Evolutionary conservation across 1,140 invertebrate species (phyloP).

Genomic region (Bombus huntii): DNA sequence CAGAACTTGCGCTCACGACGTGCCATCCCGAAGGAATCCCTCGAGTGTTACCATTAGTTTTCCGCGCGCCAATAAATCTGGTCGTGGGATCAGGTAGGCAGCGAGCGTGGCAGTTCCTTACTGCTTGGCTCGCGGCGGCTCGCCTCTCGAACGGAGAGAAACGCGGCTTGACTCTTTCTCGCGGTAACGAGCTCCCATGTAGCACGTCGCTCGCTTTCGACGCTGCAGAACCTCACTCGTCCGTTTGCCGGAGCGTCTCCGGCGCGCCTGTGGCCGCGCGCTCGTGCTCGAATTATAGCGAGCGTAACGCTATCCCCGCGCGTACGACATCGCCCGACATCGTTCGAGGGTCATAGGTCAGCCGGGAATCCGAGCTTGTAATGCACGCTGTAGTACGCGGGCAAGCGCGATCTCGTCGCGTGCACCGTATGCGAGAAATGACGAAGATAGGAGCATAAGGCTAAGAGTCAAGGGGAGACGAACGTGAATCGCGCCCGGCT

Average conservation of each 20-base stretch:
- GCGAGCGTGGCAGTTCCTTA: constrained; percentile 71
- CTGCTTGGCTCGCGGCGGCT: constrained; percentile 60
- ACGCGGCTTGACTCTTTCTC: constrained; percentile 45
- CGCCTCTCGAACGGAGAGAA: constrained; percentile 28
- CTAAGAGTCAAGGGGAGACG: background rate
- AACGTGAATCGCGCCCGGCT: background rate
- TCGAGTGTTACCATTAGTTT: constrained; percentile 74
- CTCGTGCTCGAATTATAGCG: constrained; percentile 64
- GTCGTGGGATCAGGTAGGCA: constrained; percentile 69
- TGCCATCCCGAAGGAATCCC: constrained; percentile 25
- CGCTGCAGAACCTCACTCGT: constrained; percentile 56
- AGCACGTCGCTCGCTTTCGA: constrained; percentile 77
- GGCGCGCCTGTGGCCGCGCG: constrained; percentile 12
- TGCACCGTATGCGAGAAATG: constrained; percentile 47
- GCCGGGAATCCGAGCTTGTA: constrained; percentile 48
- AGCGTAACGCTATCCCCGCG: constrained; percentile 37
- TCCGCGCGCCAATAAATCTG: constrained; percentile 75
- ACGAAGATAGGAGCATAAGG: background rate
- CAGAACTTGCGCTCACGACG: background rate
- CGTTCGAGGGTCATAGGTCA: constrained; percentile 59
- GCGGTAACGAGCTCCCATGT: constrained; percentile 80
- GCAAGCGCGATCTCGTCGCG: constrained; percentile 41
- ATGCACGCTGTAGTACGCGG: constrained; percentile 33
- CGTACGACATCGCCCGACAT: constrained; percentile 64
- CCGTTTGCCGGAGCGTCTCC: constrained; percentile 53